Conservation (phyloP, 2,888 invertebrate species). For the Diadromus collaris region DNA sequence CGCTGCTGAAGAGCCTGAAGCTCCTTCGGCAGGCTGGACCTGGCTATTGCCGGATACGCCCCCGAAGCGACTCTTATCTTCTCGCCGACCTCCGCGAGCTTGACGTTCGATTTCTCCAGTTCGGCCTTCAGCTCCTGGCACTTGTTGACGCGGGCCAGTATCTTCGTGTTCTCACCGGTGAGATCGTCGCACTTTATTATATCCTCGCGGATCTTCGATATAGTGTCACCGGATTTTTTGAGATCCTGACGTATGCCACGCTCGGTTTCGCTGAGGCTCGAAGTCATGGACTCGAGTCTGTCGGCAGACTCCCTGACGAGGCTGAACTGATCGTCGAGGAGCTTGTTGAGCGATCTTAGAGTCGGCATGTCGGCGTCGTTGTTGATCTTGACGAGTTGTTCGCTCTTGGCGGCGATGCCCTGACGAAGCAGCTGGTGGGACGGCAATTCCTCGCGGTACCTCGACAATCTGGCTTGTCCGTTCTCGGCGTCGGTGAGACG, state of each 20-base stretch:
- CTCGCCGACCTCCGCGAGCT: constrained; percentile 86
- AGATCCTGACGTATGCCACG: constrained; percentile 86
- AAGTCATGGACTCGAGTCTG: constrained; percentile 87
- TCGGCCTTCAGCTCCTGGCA: constrained; percentile 88
- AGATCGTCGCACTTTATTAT: constrained; percentile 95
- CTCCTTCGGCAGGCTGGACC: constrained; percentile 91
- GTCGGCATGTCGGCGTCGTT: constrained; percentile 86
- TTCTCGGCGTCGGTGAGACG: constrained; percentile 91
- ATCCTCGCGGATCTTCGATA: constrained; percentile 89
- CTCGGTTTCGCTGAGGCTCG: constrained; percentile 88
- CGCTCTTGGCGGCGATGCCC: constrained; percentile 89
- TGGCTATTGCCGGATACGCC: constrained; percentile 89
- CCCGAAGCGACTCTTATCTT: constrained; percentile 87
- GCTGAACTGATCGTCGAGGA: constrained; percentile 89
- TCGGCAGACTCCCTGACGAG: constrained; percentile 88
- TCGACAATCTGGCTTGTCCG: constrained; percentile 88
- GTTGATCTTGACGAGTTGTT: constrained; percentile 89
- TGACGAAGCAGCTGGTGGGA: constrained; percentile 88
- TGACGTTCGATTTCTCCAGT: constrained; percentile 85
- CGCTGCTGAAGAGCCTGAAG: constrained; percentile 91
- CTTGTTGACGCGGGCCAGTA: constrained; percentile 88
- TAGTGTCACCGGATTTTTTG: constrained; percentile 86
- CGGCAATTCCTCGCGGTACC: constrained; percentile 93
- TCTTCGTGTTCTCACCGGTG: constrained; percentile 92
- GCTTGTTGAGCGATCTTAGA: constrained; percentile 84